Evolutionary conservation across 2,797 vertebrate species (phyloP).

Genomic region (Fratercula arctica): DNA sequence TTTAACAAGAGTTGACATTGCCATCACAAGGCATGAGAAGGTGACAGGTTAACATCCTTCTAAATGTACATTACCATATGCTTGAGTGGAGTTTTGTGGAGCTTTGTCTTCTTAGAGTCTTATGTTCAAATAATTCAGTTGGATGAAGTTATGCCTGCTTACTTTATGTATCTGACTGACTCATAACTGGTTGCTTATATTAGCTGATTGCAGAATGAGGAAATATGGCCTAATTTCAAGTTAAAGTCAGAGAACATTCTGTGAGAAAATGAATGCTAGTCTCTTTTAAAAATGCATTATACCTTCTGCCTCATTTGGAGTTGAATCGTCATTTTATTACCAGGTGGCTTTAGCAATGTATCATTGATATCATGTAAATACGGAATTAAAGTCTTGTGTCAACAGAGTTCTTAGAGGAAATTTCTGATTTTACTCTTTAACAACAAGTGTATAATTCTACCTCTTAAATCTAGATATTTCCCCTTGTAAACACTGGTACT

Average conservation of each 20-base stretch:
- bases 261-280: neutral
- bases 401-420: neutral
- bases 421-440: neutral
- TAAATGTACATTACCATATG: neutral
- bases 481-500: neutral
- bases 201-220: neutral
- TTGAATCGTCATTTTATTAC: neutral
- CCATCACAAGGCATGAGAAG: neutral
- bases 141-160: neutral
- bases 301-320: constrained; percentile 1
- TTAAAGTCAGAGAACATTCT: neutral
- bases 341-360: neutral
- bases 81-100: constrained; percentile 9
- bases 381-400: neutral
- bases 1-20: neutral
- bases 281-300: neutral
- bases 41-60: neutral
- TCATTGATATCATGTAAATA: neutral
- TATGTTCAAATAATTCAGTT: neutral
- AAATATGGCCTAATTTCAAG: neutral
- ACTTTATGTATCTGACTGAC: neutral
- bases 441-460: neutral
- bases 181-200: neutral
- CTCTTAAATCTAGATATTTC: neutral
- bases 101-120: neutral